phyloP scores from a whole-genome alignment of 2,113 vertebrate genomes.

The Mus spicilegus region DNA sequence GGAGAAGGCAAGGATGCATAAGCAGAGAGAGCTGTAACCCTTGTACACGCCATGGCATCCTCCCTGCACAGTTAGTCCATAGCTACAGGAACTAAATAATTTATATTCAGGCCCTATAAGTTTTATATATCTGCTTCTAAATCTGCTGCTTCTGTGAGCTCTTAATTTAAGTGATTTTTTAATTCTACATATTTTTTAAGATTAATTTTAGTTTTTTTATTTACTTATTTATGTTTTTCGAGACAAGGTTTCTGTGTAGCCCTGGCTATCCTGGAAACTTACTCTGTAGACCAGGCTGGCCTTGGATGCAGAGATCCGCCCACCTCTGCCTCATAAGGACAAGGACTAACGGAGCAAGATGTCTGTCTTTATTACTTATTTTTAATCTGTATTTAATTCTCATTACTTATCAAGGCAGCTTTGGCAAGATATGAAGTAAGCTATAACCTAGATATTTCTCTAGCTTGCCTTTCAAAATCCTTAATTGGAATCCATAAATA shows the following conservation, averaged over 20 bases:
- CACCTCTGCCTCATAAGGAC: too few relatives aligned
- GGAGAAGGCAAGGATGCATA: background rate
- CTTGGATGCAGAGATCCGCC: too few relatives aligned
- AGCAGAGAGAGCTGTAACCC: background rate
- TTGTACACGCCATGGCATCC: background rate
- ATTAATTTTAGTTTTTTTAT: background rate
- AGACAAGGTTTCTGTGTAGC: too few relatives aligned
- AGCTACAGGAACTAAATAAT: background rate
- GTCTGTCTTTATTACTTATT: too few relatives aligned
- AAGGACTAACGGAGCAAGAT: too few relatives aligned
- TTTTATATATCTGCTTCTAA: background rate
- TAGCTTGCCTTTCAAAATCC: conserved; percentile 32
- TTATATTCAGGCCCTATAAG: background rate
- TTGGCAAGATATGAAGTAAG: background rate
- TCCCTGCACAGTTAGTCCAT: background rate
- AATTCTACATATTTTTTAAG: background rate
- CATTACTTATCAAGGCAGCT: background rate
- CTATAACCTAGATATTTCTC: background rate
- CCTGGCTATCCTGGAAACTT: too few relatives aligned
- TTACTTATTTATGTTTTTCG: too few relatives aligned
- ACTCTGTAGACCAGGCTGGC: too few relatives aligned
- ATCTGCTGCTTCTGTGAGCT: background rate
- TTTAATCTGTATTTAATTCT: background rate
- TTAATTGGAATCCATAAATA: conserved; percentile 35
- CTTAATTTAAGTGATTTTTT: background rate